Conservation (phyloP, 2,888 invertebrate genomes). For the Oxystoma pomonae region DNA sequence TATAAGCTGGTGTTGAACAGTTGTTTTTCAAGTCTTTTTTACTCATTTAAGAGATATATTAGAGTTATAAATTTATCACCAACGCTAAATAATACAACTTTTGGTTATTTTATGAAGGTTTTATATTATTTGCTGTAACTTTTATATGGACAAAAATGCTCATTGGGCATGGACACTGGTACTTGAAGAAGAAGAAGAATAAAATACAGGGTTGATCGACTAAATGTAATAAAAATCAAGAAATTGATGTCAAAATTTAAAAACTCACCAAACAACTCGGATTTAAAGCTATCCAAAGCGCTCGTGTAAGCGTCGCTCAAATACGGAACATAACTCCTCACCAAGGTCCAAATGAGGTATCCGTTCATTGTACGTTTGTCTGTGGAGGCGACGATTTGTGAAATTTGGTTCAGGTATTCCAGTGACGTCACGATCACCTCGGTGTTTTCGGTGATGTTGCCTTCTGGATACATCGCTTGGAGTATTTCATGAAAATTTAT, state of each 20-base stretch:
- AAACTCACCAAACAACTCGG: conserved; percentile 38
- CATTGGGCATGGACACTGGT: not conserved
- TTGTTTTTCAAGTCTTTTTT: no score
- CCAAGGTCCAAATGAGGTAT: conserved; percentile 57
- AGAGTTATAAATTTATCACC: no score
- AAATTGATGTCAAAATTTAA: not conserved
- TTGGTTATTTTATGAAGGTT: no score
- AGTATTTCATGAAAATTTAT: conserved; percentile 49
- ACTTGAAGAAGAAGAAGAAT: no score
- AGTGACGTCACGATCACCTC: conserved; percentile 51
- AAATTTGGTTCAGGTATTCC: conserved; percentile 52
- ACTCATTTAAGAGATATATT: no score
- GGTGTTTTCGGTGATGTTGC: conserved; percentile 49
- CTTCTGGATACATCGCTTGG: conserved; percentile 49
- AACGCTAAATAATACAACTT: no score
- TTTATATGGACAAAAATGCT: no score
- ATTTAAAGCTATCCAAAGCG: conserved; percentile 35
- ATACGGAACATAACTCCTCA: conserved; percentile 52
- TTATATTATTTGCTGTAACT: no score
- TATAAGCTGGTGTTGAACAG: no score
- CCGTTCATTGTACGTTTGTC: conserved; percentile 54
- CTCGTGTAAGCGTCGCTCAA: conserved; percentile 47
- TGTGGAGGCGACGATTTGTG: conserved; percentile 50
- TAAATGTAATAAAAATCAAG: not conserved
- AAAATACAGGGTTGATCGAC: no score